phyloP scores from a whole-genome alignment of 2,888 invertebrate genomes.

The Helicoverpa assulta region DNA sequence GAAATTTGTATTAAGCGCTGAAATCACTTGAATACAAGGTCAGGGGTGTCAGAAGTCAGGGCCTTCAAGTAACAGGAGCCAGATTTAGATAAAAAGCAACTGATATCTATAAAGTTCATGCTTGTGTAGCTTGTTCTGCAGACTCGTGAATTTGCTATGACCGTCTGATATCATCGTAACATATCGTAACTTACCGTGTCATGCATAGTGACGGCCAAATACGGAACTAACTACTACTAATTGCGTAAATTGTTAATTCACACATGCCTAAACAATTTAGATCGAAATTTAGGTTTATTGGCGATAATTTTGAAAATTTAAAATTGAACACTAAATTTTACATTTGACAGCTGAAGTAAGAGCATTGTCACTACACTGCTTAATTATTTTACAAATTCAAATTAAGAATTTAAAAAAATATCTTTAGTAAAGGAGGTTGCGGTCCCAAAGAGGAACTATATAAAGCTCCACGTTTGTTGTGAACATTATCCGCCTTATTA shows the following conservation, averaged over 20 bases:
- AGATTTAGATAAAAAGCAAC: too few species aligned
- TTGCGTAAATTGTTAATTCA: not conserved
- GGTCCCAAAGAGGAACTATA: not conserved
- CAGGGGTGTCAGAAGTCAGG: too few species aligned
- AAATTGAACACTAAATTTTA: slow-evolving; percentile 43
- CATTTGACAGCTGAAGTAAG: slow-evolving; percentile 12
- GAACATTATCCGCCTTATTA: too few species aligned
- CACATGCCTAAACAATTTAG: slow-evolving; percentile 34
- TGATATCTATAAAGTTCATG: too few species aligned
- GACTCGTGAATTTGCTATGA: not conserved
- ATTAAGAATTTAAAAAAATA: slow-evolving; percentile 13
- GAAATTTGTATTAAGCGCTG: too few species aligned
- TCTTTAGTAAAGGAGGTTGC: slow-evolving; percentile 8
- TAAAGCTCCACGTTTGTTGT: too few species aligned
- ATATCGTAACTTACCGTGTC: slow-evolving; percentile 76
- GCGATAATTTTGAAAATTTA: slow-evolving; percentile 14
- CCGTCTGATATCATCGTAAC: slow-evolving; percentile 13
- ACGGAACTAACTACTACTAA: slow-evolving; percentile 5
- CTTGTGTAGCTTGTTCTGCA: not conserved
- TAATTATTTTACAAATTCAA: slow-evolving; percentile 16
- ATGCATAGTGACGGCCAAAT: slow-evolving; percentile 75
- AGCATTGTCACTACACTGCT: not conserved
- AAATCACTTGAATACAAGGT: too few species aligned
- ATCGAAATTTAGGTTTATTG: slow-evolving; percentile 17
- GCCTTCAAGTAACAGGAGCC: too few species aligned